Base-by-base conservation (phyloP, 1,140 invertebrate species). In the Wiebesia pumilae region DNA sequence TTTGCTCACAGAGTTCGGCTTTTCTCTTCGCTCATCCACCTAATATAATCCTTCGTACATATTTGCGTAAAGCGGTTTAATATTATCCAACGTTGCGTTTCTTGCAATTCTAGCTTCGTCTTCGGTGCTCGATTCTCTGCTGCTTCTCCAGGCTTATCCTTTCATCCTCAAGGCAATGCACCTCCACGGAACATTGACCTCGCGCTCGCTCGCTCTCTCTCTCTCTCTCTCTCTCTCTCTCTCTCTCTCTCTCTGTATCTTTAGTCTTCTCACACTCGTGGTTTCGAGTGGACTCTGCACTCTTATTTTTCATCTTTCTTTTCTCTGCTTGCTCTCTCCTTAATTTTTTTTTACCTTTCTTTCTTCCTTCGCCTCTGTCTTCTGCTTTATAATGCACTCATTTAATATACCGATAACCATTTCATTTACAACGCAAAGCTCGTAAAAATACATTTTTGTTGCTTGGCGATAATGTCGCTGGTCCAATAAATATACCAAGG, bases 131-230 rank as follows among this genome's bases (percentile, higher is more conserved):
- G 85, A 3, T 88, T 83, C 88, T 84, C 73, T 83, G 82, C 75
- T 86, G 67, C 58, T 79, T 84, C 86, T 38, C 77, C 54, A 89
- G 69, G 84, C 87, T 88, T 89, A 71, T 88, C 88, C 85, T 86
- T 88, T 89, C 88, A 85, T 88, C 89, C 89, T 88, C 87, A 88
- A 90, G 92, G 91, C 92, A 91, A 91, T 92, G 92, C 90, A 92
- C 92, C 89, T 90, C 90, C 54, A 82, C 87, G 88, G 91, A 90
- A 88, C 92, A 86, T 93, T 92, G 92, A 93, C 92, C 92, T 86
- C 91, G 86, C 65, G 78, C 87, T n/a, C n/a, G n/a, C n/a, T n/a
- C 86, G 69, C 89, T 80, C 87, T 85, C 86, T 84, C 83, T 88
- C 89, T 89, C 84, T 69, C 87, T 82, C 87, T 78, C 83, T 84